Percentiles rank a stretch among this genome's conserved stretches.
phyloP scores from a whole-genome alignment of 2,888 invertebrate genomes.

The Salpingus planirostris region DNA sequence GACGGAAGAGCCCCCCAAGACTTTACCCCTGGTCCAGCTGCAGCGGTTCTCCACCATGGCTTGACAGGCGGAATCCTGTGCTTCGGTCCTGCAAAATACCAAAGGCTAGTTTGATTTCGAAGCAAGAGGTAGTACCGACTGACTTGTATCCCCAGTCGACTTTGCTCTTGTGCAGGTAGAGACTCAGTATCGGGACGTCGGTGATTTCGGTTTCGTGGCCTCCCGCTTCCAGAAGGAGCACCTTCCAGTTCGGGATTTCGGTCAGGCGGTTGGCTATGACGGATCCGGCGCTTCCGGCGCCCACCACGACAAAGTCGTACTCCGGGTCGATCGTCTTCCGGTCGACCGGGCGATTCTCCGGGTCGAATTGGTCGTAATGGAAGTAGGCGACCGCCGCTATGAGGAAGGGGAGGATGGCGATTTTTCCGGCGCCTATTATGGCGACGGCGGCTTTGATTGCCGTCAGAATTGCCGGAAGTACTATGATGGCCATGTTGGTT shows the following conservation, averaged over 20 bases:
- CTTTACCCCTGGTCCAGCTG: conserved; percentile 85
- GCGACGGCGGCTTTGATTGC: conserved; percentile 65
- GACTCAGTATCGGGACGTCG: conserved; percentile 76
- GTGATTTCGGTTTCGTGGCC: conserved; percentile 82
- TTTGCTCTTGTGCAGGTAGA: conserved; percentile 83
- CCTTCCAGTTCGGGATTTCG: conserved; percentile 69
- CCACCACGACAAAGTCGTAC: conserved; percentile 77
- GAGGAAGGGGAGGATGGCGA: conserved; percentile 65
- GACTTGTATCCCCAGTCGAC: conserved; percentile 85
- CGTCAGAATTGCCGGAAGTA: conserved; percentile 46
- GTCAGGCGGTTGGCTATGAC: conserved; percentile 74
- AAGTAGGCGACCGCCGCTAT: conserved; percentile 71
- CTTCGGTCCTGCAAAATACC: conserved; percentile 73
- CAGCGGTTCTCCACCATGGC: conserved; percentile 79
- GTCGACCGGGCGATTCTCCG: conserved; percentile 69
- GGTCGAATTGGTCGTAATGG: conserved; percentile 77
- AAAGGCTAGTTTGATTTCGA: not conserved
- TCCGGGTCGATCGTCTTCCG: conserved; percentile 47
- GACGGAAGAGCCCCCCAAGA: conserved; percentile 79
- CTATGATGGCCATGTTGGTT: conserved; percentile 26
- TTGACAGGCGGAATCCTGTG: conserved; percentile 74
- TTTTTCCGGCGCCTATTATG: conserved; percentile 62
- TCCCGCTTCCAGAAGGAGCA: conserved; percentile 74
- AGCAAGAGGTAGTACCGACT: conserved; percentile 23
- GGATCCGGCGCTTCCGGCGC: conserved; percentile 77